A percentile compares a stretch with the other conserved stretches of the same genome.
Evolutionary conservation across 2,888 invertebrate species (phyloP).

Genomic region (Papilio protenor): DNA sequence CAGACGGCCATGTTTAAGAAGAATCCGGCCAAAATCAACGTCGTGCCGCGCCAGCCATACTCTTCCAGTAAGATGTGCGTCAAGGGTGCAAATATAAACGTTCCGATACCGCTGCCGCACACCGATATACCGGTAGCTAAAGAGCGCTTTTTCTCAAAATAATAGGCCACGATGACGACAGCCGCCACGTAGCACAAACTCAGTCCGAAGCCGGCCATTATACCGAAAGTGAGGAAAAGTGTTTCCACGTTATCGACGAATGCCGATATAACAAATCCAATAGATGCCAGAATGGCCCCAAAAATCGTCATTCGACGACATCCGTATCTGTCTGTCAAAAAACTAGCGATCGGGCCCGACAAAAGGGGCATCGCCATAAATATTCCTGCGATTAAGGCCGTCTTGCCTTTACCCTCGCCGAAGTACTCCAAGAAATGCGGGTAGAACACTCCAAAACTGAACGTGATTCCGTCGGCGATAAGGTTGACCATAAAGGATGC

Average conservation of each 20-base stretch:
- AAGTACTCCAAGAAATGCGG: slow-evolving; percentile 94
- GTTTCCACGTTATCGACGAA: slow-evolving; percentile 90
- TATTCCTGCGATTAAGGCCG: slow-evolving; percentile 95
- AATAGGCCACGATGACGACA: slow-evolving; percentile 95
- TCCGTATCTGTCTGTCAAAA: slow-evolving; percentile 92
- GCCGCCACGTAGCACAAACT: slow-evolving; percentile 95
- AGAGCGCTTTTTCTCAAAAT: slow-evolving; percentile 93
- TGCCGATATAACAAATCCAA: slow-evolving; percentile 91
- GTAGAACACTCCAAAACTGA: slow-evolving; percentile 95
- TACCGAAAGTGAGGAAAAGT: slow-evolving; percentile 92
- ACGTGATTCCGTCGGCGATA: slow-evolving; percentile 96
- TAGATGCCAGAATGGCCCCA: slow-evolving; percentile 89
- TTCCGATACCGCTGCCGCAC: slow-evolving; percentile 95
- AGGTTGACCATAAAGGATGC: slow-evolving; percentile 95
- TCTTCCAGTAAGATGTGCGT: slow-evolving; percentile 89
- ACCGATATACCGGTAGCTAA: slow-evolving; percentile 94
- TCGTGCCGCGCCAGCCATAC: slow-evolving; percentile 93
- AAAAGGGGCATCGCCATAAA: slow-evolving; percentile 96
- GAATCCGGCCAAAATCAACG: slow-evolving; percentile 91
- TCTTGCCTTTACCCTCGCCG: slow-evolving; percentile 92
- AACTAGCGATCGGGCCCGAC: slow-evolving; percentile 93
- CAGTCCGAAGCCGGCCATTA: slow-evolving; percentile 93
- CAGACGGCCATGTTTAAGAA: slow-evolving; percentile 93
- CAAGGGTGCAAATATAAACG: slow-evolving; percentile 93
- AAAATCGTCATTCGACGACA: slow-evolving; percentile 91